phyloP scores from a whole-genome alignment of 1,140 invertebrate genomes.

The Heterodera schachtii region DNA sequence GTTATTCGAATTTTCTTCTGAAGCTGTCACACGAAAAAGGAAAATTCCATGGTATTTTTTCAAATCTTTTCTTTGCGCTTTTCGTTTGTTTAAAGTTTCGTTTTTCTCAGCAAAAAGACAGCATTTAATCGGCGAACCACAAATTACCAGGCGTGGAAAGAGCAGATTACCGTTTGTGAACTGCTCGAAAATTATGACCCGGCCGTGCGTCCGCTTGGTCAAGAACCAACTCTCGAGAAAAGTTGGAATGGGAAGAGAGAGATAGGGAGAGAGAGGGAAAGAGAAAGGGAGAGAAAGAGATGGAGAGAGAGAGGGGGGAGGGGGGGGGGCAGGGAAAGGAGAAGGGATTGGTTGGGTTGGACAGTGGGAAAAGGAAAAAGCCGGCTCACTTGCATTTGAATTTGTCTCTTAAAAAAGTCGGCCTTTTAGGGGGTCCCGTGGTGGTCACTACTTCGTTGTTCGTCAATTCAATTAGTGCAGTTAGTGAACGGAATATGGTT shows the following conservation, averaged over 20 bases:
- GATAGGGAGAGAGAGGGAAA: too few relatives aligned
- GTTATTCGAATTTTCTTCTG: neutral
- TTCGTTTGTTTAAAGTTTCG: neutral
- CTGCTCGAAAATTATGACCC: slow-evolving; percentile 63
- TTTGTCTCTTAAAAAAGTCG: slow-evolving; percentile 5
- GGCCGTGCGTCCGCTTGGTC: slow-evolving; percentile 59
- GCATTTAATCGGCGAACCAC: slow-evolving; percentile 61
- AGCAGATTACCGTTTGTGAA: slow-evolving; percentile 64
- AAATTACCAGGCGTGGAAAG: slow-evolving; percentile 64
- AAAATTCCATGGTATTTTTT: neutral
- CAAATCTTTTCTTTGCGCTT: neutral
- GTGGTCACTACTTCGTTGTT: slow-evolving; percentile 55
- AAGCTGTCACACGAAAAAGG: neutral
- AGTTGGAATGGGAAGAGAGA: neutral
- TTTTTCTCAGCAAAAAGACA: slow-evolving; percentile 52
- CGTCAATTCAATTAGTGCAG: slow-evolving; percentile 62
- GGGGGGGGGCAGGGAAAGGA: too few relatives aligned
- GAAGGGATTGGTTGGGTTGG: too few relatives aligned
- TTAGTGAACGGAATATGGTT: slow-evolving; percentile 63
- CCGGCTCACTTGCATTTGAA: too few relatives aligned
- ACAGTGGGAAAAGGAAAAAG: too few relatives aligned
- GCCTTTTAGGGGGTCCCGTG: slow-evolving; percentile 58
- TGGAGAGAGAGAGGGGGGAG: slow-evolving; percentile 42
- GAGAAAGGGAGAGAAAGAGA: slow-evolving; percentile 44
- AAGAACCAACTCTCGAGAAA: slow-evolving; percentile 54